Percentiles rank a stretch among this genome's conserved stretches.
These are phyloP conservation scores for Saimiri boliviensis DNA, from an alignment of 2,113 vertebrate species.

Conservation along the genomic window DNA sequence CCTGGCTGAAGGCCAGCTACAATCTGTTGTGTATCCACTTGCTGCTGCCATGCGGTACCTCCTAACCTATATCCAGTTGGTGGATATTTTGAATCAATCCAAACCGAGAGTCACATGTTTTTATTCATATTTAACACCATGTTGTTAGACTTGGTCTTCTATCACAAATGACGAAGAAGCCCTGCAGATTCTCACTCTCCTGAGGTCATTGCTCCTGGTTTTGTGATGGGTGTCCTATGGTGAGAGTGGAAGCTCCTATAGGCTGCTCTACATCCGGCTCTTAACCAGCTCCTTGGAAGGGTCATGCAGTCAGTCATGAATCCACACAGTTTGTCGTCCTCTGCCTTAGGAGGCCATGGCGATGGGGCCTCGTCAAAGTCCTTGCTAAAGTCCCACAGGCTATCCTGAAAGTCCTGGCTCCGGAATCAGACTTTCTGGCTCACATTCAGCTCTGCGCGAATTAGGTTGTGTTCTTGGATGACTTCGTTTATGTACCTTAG, in stretches of 20 bases:
- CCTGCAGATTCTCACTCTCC: background rate
- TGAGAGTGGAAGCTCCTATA: rapidly evolving
- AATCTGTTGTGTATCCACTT: too few species aligned
- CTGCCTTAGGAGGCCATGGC: rapidly evolving
- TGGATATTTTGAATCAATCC: background rate
- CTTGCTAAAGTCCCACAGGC: background rate
- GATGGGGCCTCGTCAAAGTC: background rate
- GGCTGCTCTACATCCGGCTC: background rate
- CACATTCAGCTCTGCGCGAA: background rate
- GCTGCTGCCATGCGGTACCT: background rate
- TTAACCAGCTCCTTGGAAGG: background rate
- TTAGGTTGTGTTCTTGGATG: background rate
- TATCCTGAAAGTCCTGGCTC: rapidly evolving
- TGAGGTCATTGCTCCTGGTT: background rate
- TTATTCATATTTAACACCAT: background rate
- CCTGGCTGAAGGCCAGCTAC: rapidly evolving
- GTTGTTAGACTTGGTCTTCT: background rate
- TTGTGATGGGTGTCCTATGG: too few species aligned
- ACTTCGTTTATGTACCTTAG: background rate
- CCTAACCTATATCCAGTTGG: background rate
- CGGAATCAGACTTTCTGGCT: background rate
- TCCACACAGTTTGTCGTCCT: background rate
- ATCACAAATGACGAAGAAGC: background rate
- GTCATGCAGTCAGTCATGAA: background rate
- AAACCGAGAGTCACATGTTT: background rate